Percentiles rank a stretch among this genome's conserved stretches.
phyloP scores from a whole-genome alignment of 92 coral and sea anemone genomes.

The Siderastrea radians region DNA sequence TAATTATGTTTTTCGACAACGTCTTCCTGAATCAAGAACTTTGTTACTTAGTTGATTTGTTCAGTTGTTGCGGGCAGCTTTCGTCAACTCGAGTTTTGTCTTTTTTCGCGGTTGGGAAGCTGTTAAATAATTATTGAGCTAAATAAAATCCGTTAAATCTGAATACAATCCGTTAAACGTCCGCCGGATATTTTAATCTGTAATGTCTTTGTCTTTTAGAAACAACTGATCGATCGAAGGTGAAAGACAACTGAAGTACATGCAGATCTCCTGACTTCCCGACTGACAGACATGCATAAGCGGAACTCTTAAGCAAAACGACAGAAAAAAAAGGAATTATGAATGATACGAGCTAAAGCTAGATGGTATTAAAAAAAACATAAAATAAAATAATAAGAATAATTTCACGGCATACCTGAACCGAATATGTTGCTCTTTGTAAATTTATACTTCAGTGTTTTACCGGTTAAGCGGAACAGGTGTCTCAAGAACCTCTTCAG shows the following conservation, averaged over 20 bases:
- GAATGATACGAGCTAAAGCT: neutral
- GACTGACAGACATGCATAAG: neutral
- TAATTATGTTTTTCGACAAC: too few relatives aligned
- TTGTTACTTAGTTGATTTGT: too few relatives aligned
- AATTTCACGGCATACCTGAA: conserved; percentile 17
- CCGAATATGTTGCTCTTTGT: neutral
- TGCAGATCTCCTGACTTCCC: neutral
- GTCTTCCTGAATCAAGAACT: too few relatives aligned
- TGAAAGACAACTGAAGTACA: neutral
- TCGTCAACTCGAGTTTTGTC: too few relatives aligned
- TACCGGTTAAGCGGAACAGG: neutral
- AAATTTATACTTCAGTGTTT: neutral
- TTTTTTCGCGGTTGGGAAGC: too few relatives aligned
- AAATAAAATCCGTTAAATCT: too few relatives aligned
- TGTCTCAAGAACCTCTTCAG: neutral
- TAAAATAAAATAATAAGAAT: neutral
- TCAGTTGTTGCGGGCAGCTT: too few relatives aligned
- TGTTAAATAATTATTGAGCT: too few relatives aligned
- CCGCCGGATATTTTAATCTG: too few relatives aligned
- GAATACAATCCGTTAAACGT: too few relatives aligned
- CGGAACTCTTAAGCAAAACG: neutral
- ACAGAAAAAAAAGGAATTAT: neutral
- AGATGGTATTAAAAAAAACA: neutral
- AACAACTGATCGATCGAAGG: neutral
- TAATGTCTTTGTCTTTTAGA: too few relatives aligned